These are phyloP conservation scores for Drosophila littoralis DNA, from an alignment of 1,140 invertebrate species.

Conservation along the genomic window DNA sequence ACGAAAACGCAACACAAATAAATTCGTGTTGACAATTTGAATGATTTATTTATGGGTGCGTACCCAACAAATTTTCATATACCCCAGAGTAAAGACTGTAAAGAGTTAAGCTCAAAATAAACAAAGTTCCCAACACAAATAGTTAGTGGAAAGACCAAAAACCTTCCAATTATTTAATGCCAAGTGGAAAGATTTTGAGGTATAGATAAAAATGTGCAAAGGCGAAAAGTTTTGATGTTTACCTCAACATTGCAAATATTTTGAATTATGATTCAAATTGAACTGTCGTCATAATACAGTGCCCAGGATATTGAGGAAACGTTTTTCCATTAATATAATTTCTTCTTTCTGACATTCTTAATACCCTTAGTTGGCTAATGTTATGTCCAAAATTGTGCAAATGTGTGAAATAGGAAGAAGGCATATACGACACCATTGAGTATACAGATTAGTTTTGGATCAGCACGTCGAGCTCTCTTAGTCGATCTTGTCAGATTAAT, in stretches of 20 bases:
- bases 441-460: too few relatives aligned
- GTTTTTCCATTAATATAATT: too few relatives aligned
- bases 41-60: slow-evolving; percentile 79
- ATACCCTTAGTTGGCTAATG: too few relatives aligned
- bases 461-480: too few relatives aligned
- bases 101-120: slow-evolving; percentile 19
- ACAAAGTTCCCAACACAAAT: slow-evolving; percentile 15
- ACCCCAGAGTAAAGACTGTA: background rate
- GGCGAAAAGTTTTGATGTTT: background rate
- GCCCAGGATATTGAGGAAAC: too few relatives aligned
- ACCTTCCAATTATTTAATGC: slow-evolving; percentile 19
- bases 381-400: too few relatives aligned
- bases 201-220: background rate
- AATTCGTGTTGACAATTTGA: slow-evolving; percentile 76
- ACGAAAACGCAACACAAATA: slow-evolving; percentile 57
- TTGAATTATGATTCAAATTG: slow-evolving; percentile 19
- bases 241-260: background rate
- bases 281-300: background rate
- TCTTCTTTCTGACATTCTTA: too few relatives aligned
- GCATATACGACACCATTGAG: too few relatives aligned
- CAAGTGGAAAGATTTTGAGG: background rate
- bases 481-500: too few relatives aligned
- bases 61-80: slow-evolving; percentile 52
- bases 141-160: slow-evolving; percentile 46
- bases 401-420: too few relatives aligned